phyloP scores from a whole-genome alignment of 1,140 invertebrate genomes.

The Microplitis mediator region DNA sequence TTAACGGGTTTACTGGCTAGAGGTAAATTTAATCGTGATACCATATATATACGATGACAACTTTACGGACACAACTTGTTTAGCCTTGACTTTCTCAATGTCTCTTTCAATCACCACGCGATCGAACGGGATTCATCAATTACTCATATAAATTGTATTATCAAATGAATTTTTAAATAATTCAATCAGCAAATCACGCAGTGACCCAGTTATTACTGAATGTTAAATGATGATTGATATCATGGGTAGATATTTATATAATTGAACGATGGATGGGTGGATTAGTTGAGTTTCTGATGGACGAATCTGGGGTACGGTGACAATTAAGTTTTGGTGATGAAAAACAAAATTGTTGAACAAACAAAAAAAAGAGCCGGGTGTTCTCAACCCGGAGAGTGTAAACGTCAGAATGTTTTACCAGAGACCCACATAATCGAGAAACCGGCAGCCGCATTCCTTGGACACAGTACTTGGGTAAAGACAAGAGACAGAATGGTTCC shows the following conservation, averaged over 20 bases:
- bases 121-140: background rate
- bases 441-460: constrained; percentile 51
- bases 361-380: constrained; percentile 36
- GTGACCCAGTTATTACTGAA: no score
- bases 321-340: background rate
- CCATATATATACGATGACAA: background rate
- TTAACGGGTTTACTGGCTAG: no score
- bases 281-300: no score
- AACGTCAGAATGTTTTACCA: constrained; percentile 20
- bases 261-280: no score
- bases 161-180: no score
- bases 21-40: no score
- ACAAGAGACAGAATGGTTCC: background rate
- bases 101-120: background rate
- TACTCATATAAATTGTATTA: no score
- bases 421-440: constrained; percentile 51
- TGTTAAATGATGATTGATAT: no score
- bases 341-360: no score
- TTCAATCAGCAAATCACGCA: no score
- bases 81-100: constrained; percentile 4
- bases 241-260: no score
- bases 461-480: constrained; percentile 29
- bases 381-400: constrained; percentile 56
- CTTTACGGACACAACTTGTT: background rate
- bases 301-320: background rate